A percentile compares a stretch with the other conserved stretches of the same genome.
These are phyloP conservation scores for Epizoanthus fatuus DNA, from an alignment of 92 coral and sea anemone species.

Conservation along the genomic window DNA sequence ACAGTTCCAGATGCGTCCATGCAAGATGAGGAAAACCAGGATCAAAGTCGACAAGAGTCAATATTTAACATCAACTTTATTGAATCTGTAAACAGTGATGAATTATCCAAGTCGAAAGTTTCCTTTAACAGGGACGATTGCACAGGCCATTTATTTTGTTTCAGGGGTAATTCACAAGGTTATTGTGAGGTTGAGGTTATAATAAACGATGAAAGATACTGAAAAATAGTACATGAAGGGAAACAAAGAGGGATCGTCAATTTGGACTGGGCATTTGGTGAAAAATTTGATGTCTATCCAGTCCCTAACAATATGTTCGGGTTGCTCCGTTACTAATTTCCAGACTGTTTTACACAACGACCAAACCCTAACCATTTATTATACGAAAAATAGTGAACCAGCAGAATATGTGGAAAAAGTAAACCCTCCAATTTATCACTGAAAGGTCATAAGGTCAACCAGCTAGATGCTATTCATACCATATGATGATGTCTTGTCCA, in stretches of 20 bases:
- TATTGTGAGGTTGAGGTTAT: constrained; percentile 5
- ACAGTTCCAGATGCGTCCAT: no score
- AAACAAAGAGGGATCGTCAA: not conserved
- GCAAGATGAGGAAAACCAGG: not conserved
- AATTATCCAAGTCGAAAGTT: not conserved
- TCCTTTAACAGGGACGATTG: not conserved
- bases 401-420: constrained; percentile 32
- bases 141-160: constrained; percentile 33
- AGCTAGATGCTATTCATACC: constrained; percentile 30
- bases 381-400: constrained; percentile 30
- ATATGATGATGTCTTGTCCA: constrained; percentile 21
- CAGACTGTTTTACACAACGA: constrained; percentile 8
- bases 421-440: constrained; percentile 8
- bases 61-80: not conserved
- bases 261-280: not conserved
- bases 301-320: not conserved
- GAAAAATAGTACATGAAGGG: constrained; percentile 33
- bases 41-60: not conserved
- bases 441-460: constrained; percentile 23
- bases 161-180: constrained; percentile 23
- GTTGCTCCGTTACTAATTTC: not conserved
- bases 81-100: not conserved
- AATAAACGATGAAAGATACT: constrained; percentile 6
- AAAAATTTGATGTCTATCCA: not conserved
- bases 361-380: not conserved